Evolutionary conservation across 2,113 vertebrate species (phyloP).

Genomic region (Phalacrocorax aristotelis): DNA sequence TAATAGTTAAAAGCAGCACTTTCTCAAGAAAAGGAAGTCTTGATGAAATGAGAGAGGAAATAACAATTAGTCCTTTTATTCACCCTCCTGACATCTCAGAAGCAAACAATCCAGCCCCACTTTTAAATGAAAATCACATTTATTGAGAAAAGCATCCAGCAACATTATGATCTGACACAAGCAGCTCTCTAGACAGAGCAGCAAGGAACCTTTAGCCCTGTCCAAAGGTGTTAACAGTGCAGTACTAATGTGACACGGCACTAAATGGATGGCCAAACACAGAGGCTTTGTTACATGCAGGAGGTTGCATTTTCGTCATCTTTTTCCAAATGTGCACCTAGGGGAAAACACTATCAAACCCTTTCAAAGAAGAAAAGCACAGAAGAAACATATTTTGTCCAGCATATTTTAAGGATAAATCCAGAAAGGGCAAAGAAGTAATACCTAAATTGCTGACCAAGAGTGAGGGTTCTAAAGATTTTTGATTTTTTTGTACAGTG

Average conservation of each 20-base stretch:
- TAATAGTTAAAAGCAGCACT: neutral
- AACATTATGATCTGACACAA: neutral
- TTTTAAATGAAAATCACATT: neutral
- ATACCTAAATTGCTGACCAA: neutral
- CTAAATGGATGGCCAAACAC: conserved; percentile 49
- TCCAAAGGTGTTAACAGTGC: conserved; percentile 50
- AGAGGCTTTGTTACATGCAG: neutral
- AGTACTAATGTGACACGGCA: conserved; percentile 22
- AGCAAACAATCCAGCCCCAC: neutral
- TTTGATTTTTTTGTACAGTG: fast-evolving
- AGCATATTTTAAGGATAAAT: neutral
- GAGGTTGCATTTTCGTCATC: neutral
- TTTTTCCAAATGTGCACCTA: neutral
- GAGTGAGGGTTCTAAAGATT: neutral
- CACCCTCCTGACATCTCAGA: neutral
- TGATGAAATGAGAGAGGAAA: neutral
- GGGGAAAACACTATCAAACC: neutral
- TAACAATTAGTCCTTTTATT: conserved; percentile 4
- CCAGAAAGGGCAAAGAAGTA: neutral
- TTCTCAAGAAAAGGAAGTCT: neutral
- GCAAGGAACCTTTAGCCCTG: conserved; percentile 37
- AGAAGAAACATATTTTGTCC: neutral
- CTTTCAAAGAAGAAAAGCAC: neutral
- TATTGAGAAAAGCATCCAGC: neutral
- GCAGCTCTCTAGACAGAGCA: conserved; percentile 6